phyloP scores from a whole-genome alignment of 2,113 vertebrate genomes.

The Thamnaconus septentrionalis region DNA sequence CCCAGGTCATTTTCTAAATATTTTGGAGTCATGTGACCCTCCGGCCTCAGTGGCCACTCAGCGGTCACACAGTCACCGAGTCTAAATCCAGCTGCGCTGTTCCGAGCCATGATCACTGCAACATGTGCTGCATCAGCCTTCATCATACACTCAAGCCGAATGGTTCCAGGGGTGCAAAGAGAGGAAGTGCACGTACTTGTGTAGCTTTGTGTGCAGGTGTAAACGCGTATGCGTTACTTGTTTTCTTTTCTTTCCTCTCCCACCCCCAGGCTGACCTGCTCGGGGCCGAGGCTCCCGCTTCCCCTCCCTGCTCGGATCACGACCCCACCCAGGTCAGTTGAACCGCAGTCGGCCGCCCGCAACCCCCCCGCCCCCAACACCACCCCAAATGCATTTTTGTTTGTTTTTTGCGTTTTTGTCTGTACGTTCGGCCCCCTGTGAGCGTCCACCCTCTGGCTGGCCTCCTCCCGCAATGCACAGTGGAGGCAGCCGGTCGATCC shows the following conservation, averaged over 20 bases:
- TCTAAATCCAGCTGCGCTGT: slow-evolving; percentile 37
- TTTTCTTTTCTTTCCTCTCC: slow-evolving; percentile 31
- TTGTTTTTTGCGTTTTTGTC: background rate
- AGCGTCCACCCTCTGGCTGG: background rate
- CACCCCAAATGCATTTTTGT: background rate
- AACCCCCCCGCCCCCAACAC: no score
- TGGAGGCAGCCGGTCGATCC: no score
- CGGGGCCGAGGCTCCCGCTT: background rate
- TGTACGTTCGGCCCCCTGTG: no score
- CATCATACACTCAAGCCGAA: slow-evolving; percentile 55
- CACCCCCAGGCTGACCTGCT: slow-evolving; percentile 36
- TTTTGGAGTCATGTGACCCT: no score
- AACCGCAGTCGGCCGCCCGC: no score
- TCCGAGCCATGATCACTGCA: slow-evolving; percentile 54
- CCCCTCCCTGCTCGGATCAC: slow-evolving; percentile 7
- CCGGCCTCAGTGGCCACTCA: slow-evolving; percentile 5
- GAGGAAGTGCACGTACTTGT: slow-evolving; percentile 9
- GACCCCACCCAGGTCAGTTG: slow-evolving; percentile 23
- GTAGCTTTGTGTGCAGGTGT: background rate
- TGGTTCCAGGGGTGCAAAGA: slow-evolving; percentile 39
- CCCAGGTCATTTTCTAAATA: no score
- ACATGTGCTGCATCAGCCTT: slow-evolving; percentile 53
- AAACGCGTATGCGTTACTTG: background rate
- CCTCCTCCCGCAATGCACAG: no score
- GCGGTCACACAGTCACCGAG: slow-evolving; percentile 32